Conservation (phyloP, 2,888 invertebrate genomes). For the Leucoptera coffeella region DNA sequence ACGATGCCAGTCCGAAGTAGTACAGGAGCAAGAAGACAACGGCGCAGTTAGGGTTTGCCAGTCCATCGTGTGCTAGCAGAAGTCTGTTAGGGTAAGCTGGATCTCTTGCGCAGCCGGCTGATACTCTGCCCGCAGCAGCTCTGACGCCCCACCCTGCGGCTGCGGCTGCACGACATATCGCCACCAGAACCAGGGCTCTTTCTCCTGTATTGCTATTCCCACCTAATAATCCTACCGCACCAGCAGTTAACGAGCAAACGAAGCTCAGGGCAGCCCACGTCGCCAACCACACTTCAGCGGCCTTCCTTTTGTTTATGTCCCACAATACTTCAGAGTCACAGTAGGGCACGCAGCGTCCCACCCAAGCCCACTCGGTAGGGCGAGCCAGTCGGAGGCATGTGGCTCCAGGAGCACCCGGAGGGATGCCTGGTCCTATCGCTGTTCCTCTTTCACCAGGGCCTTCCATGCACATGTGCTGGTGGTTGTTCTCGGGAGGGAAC, state of each 20-base stretch:
- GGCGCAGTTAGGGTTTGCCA: slow-evolving; percentile 85
- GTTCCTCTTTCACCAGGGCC: slow-evolving; percentile 64
- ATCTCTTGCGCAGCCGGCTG: slow-evolving; percentile 59
- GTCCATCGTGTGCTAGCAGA: slow-evolving; percentile 71
- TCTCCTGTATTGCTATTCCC: slow-evolving; percentile 56
- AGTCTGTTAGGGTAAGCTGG: slow-evolving; percentile 55
- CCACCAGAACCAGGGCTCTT: slow-evolving; percentile 72
- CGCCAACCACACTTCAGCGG: slow-evolving; percentile 81
- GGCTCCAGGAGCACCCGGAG: slow-evolving; percentile 26
- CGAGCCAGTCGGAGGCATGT: slow-evolving; percentile 56
- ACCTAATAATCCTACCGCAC: no score
- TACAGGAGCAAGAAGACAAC: slow-evolving; percentile 85
- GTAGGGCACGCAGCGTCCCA: slow-evolving; percentile 72
- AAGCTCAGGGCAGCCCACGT: slow-evolving; percentile 78
- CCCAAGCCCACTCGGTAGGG: slow-evolving; percentile 63
- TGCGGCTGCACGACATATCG: slow-evolving; percentile 77
- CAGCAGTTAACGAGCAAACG: slow-evolving; percentile 64
- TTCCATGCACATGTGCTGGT: slow-evolving; percentile 95
- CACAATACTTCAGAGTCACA: slow-evolving; percentile 78
- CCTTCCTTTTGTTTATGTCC: slow-evolving; percentile 68
- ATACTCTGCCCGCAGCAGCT: slow-evolving; percentile 67
- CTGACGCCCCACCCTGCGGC: slow-evolving; percentile 79
- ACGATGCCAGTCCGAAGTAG: slow-evolving; percentile 87
- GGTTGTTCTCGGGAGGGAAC: slow-evolving; percentile 87
- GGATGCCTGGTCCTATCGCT: slow-evolving; percentile 27